phyloP scores from a whole-genome alignment of 2,797 vertebrate species.

The Peromyscus melanophrys region DNA sequence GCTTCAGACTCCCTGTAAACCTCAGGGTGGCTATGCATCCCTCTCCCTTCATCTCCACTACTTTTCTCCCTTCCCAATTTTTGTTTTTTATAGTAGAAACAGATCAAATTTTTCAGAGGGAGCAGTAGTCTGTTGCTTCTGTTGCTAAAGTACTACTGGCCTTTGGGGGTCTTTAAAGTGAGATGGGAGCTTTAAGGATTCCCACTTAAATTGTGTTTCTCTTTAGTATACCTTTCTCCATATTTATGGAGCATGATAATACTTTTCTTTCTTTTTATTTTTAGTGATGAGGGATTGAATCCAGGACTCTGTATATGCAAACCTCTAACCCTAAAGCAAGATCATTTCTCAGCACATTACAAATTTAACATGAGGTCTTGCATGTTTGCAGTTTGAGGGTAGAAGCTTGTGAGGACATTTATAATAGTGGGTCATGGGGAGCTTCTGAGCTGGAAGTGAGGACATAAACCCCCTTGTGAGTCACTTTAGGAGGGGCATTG shows the following conservation, averaged over 20 bases:
- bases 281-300: background rate
- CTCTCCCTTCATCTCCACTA: background rate
- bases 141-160: constrained; percentile 33
- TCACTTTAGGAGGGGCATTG: constrained; percentile 43
- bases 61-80: background rate
- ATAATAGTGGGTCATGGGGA: background rate
- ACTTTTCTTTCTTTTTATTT: background rate
- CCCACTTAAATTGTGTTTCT: background rate
- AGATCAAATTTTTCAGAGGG: constrained; percentile 35
- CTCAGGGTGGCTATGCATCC: background rate
- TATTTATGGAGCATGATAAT: constrained; percentile 6
- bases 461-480: background rate
- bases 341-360: constrained; percentile 62
- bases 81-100: constrained; percentile 33
- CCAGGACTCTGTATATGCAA: background rate
- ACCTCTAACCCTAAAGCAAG: background rate
- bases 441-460: constrained; percentile 26
- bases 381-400: constrained; percentile 25
- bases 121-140: background rate
- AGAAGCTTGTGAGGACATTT: constrained; percentile 12
- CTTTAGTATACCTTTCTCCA: background rate
- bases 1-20: background rate
- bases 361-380: constrained; percentile 35
- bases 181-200: background rate
- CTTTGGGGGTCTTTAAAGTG: background rate